A percentile compares a stretch with the other conserved stretches of the same genome.
phyloP scores from a whole-genome alignment of 2,113 vertebrate genomes.

The Elephantulus edwardii region DNA sequence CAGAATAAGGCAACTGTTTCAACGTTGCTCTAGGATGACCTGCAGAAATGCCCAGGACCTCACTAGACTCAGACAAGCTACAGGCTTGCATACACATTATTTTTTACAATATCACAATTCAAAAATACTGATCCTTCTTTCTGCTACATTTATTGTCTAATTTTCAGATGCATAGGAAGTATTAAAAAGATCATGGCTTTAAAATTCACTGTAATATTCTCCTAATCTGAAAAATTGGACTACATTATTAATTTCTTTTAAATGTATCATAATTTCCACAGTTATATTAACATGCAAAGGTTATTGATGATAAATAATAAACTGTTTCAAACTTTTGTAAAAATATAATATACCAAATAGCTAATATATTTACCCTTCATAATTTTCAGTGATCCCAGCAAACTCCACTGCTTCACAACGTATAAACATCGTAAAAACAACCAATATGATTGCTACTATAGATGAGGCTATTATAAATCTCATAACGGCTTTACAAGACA shows the following conservation, averaged over 20 bases:
- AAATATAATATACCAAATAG: constrained; percentile 59
- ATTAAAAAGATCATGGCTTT: too few relatives aligned
- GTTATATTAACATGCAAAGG: not conserved
- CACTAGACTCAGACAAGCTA: too few relatives aligned
- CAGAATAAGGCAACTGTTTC: too few relatives aligned
- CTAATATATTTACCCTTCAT: constrained; percentile 86
- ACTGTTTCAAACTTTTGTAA: constrained; percentile 18
- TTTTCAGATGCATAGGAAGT: too few relatives aligned
- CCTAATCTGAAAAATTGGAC: constrained; percentile 6
- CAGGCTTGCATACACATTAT: too few relatives aligned
- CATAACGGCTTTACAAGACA: constrained; percentile 82
- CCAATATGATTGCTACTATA: constrained; percentile 71
- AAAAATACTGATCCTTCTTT: too few relatives aligned
- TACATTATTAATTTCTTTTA: constrained; percentile 12
- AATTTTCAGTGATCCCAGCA: constrained; percentile 86
- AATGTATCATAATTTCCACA: not conserved
- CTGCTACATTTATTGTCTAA: too few relatives aligned
- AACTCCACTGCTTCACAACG: constrained; percentile 81
- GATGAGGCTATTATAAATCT: constrained; percentile 79
- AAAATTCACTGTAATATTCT: too few relatives aligned
- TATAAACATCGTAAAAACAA: constrained; percentile 74
- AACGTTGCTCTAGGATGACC: too few relatives aligned
- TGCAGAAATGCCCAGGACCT: too few relatives aligned
- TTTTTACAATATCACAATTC: too few relatives aligned
- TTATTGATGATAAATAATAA: not conserved